These are phyloP conservation scores for Creontiades dilutus DNA, from an alignment of 2,888 invertebrate genomes.

Conservation along the genomic window DNA sequence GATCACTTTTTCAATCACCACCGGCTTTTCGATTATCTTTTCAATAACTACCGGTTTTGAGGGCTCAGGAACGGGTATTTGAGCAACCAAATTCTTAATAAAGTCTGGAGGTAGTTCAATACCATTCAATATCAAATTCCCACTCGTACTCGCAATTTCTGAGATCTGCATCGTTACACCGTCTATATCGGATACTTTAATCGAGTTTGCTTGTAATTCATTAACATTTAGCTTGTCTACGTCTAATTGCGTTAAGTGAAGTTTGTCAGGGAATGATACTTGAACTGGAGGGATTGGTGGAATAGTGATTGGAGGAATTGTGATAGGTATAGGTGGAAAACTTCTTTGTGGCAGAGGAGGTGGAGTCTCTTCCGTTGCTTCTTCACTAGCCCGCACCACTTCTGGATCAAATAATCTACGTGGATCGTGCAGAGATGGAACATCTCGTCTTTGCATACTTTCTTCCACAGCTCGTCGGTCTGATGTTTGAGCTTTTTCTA, in stretches of 20 bases:
- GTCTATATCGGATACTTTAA: conserved; percentile 89
- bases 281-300: conserved; percentile 80
- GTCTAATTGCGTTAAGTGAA: conserved; percentile 87
- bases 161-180: conserved; percentile 86
- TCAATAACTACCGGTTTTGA: conserved; percentile 77
- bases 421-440: not conserved
- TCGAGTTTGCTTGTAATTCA: conserved; percentile 88
- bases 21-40: conserved; percentile 77
- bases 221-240: conserved; percentile 89
- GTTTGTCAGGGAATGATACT: conserved; percentile 76
- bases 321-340: conserved; percentile 5
- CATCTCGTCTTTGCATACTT: not conserved
- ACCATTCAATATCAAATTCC: conserved; percentile 84
- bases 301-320: conserved; percentile 43
- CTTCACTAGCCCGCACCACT: conserved; percentile 67
- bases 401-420: conserved; percentile 47
- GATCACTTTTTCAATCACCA: conserved; percentile 16
- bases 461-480: conserved; percentile 4
- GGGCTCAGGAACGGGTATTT: conserved; percentile 80
- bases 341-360: conserved; percentile 69
- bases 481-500: not conserved
- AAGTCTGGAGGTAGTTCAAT: conserved; percentile 85
- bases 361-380: conserved; percentile 70
- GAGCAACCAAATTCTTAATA: conserved; percentile 80
- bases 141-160: conserved; percentile 86